A percentile compares a stretch with the other conserved stretches of the same genome.
Conservation (phyloP, 2,113 vertebrate species). For the Symphodus melops region DNA sequence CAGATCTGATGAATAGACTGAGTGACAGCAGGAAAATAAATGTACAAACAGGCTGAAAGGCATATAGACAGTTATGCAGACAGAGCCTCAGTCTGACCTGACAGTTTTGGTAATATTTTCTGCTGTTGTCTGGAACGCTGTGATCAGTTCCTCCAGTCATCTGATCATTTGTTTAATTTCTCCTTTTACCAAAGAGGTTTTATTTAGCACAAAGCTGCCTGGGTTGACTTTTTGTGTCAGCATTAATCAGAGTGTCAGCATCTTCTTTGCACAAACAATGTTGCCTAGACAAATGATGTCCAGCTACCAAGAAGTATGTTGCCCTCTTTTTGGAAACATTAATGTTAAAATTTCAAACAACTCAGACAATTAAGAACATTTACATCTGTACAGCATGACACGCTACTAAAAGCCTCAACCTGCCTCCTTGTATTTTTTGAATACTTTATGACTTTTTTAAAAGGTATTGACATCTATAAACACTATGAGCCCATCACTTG, state of each 20-base stretch:
- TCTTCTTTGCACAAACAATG: slow-evolving; percentile 34
- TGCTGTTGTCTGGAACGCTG: slow-evolving; percentile 7
- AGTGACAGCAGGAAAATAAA: slow-evolving; percentile 50
- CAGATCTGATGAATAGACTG: slow-evolving; percentile 61
- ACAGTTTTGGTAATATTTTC: slow-evolving; percentile 10
- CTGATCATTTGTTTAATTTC: slow-evolving; percentile 56
- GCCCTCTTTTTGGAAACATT: slow-evolving; percentile 23
- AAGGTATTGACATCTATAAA: no score
- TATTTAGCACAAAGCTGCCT: slow-evolving; percentile 20
- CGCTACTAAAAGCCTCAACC: neutral
- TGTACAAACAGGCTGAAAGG: slow-evolving; percentile 37
- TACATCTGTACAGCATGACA: neutral
- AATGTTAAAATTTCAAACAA: slow-evolving; percentile 35
- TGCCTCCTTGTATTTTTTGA: no score
- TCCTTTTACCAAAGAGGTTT: slow-evolving; percentile 34
- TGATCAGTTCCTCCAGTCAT: slow-evolving; percentile 16
- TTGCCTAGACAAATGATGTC: slow-evolving; percentile 31
- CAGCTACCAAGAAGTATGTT: slow-evolving; percentile 30
- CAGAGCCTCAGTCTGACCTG: slow-evolving; percentile 15
- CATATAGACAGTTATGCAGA: slow-evolving; percentile 17
- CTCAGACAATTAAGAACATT: neutral
- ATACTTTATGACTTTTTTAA: no score
- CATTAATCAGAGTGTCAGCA: slow-evolving; percentile 31
- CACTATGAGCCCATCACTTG: no score
- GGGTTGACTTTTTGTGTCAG: slow-evolving; percentile 34